A percentile compares a stretch with the other conserved stretches of the same genome.
These are phyloP conservation scores for Anas flavirostris DNA, from an alignment of 2,797 vertebrate species.

Conservation along the genomic window DNA sequence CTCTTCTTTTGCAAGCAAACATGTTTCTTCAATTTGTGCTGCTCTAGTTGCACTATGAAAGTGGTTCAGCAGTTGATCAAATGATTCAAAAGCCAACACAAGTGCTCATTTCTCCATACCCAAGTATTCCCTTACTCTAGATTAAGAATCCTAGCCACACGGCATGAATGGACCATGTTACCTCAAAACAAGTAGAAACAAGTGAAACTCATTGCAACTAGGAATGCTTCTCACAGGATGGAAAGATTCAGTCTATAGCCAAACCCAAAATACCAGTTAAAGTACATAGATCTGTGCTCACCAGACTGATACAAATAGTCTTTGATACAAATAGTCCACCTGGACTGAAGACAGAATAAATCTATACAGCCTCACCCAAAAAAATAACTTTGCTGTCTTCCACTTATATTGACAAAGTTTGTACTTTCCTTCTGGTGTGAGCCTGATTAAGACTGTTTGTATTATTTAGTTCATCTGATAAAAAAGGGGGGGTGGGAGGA, in stretches of 20 bases:
- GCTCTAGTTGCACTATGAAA: background rate
- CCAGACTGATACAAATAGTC: background rate
- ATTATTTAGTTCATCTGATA: background rate
- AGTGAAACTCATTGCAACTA: background rate
- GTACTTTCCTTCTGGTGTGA: background rate
- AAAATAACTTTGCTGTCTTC: background rate
- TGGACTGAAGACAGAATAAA: background rate
- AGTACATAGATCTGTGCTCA: background rate
- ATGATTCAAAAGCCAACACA: background rate
- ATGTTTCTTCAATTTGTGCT: background rate
- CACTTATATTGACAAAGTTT: background rate
- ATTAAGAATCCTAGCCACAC: background rate
- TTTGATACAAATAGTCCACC: background rate
- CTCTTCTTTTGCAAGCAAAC: background rate
- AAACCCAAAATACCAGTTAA: background rate
- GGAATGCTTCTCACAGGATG: background rate
- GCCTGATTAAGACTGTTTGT: background rate
- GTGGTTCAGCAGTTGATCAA: background rate
- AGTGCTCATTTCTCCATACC: background rate
- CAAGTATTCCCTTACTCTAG: background rate
- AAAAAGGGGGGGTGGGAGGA: background rate
- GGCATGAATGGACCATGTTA: accelerated
- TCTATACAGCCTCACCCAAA: background rate
- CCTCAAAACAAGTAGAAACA: background rate
- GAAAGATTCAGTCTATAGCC: background rate